Evolutionary conservation across 2,797 vertebrate species (phyloP).

Genomic region (Chelidonichthys spinosus): DNA sequence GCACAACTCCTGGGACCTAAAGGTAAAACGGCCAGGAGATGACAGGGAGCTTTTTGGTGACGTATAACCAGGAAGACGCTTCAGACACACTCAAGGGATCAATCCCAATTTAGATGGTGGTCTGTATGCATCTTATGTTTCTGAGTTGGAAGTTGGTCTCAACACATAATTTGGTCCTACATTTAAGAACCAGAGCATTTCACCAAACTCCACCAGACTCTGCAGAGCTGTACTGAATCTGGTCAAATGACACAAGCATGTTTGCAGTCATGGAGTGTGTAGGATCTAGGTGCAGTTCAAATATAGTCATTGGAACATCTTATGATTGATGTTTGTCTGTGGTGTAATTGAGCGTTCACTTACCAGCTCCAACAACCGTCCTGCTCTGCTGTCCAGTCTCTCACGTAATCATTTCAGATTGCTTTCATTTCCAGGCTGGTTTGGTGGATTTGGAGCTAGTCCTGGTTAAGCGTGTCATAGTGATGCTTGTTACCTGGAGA

Average conservation of each 20-base stretch:
- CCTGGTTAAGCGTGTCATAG: too few species aligned
- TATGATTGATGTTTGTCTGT: not conserved
- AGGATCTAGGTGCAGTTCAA: not conserved
- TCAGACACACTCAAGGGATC: not conserved
- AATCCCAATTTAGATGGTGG: not conserved
- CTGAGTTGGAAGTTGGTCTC: not conserved
- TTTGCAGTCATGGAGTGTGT: not conserved
- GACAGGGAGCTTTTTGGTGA: too few species aligned
- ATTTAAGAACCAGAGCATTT: too few species aligned
- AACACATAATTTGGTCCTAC: not conserved
- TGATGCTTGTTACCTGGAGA: too few species aligned
- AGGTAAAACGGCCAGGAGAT: constrained; percentile 80
- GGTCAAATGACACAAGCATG: not conserved
- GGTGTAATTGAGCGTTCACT: not conserved
- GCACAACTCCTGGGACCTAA: constrained; percentile 97
- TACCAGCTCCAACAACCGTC: too few species aligned
- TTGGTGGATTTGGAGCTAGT: not conserved
- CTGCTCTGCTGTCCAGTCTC: too few species aligned
- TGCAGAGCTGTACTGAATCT: constrained; percentile 5
- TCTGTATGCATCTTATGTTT: not conserved
- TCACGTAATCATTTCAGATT: not conserved
- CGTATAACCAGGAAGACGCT: not conserved
- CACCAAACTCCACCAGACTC: not conserved
- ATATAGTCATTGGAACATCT: not conserved
- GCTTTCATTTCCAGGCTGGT: too few species aligned